These are phyloP conservation scores for Leptoteleia sp. DNA, from an alignment of 1,140 invertebrate species.

Conservation along the genomic window DNA sequence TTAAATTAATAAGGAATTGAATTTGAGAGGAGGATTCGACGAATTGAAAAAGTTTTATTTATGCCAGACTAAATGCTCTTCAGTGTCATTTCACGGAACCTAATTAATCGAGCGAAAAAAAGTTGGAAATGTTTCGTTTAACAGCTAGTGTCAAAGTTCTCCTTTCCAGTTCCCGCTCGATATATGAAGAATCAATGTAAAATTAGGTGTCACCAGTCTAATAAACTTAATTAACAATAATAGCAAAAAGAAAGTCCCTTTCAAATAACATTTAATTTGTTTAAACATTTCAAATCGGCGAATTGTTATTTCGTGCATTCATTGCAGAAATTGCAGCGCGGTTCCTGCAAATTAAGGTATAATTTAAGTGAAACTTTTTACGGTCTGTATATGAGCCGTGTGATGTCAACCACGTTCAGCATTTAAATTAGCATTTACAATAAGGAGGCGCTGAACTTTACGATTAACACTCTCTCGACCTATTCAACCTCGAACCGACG, in stretches of 20 bases:
- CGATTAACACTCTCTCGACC: conserved; percentile 57
- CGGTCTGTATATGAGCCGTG: conserved; percentile 3
- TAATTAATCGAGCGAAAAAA: conserved; percentile 51
- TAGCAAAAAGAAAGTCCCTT: too few species aligned
- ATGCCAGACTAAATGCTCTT: conserved; percentile 36
- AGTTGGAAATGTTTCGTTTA: conserved; percentile 55
- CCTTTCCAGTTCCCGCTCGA: conserved; percentile 10
- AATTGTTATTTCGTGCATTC: too few species aligned
- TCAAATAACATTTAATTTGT: too few species aligned
- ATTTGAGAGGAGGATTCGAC: conserved; percentile 45
- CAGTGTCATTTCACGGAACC: conserved; percentile 41
- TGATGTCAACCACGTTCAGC: conserved; percentile 21
- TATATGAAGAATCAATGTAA: conserved; percentile 20
- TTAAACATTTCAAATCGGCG: too few species aligned
- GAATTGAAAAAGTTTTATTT: conserved; percentile 64
- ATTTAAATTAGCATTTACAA: conserved; percentile 63
- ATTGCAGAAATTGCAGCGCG: not conserved
- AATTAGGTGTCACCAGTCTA: too few species aligned
- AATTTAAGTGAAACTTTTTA: conserved; percentile 19
- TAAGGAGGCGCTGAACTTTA: conserved; percentile 56
- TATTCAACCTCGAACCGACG: conserved; percentile 59
- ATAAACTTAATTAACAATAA: too few species aligned
- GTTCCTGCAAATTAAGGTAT: conserved; percentile 11
- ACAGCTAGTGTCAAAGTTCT: conserved; percentile 14
- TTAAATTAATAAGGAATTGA: conserved; percentile 62